Percentiles rank a stretch among this genome's conserved stretches.
phyloP scores from a whole-genome alignment of 2,797 vertebrate genomes.

The Pipistrellus nathusii region DNA sequence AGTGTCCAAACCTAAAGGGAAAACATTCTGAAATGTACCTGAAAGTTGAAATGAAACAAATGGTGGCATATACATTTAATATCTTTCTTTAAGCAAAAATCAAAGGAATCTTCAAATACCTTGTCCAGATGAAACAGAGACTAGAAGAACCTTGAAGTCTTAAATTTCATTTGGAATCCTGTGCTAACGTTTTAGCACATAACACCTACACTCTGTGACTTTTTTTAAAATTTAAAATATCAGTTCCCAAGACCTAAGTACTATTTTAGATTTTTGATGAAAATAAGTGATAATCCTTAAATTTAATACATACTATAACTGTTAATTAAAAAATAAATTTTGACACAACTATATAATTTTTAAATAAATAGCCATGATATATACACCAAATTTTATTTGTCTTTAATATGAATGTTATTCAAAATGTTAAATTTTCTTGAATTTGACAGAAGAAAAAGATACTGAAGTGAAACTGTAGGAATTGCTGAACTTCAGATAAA shows the following conservation, averaged over 20 bases:
- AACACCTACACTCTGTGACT: not conserved
- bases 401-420: conserved; percentile 57
- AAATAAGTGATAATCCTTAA: conserved; percentile 47
- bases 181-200: conserved; percentile 8
- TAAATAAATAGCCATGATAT: conserved; percentile 63
- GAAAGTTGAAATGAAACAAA: conserved; percentile 55
- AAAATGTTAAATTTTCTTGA: conserved; percentile 67
- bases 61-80: not conserved
- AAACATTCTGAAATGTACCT: conserved; percentile 36
- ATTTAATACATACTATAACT: conserved; percentile 41
- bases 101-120: not conserved
- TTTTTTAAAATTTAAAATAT: conserved; percentile 47
- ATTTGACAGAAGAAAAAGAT: conserved; percentile 78
- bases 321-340: conserved; percentile 43
- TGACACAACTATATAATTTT: conserved; percentile 21
- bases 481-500: conserved; percentile 79
- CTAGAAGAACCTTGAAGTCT: not conserved
- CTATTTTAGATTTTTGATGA: conserved; percentile 22
- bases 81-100: conserved; percentile 49
- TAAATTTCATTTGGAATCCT: conserved; percentile 9
- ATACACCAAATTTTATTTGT: conserved; percentile 75
- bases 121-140: conserved; percentile 17
- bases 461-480: conserved; percentile 76
- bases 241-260: not conserved
- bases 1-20: conserved; percentile 55